These are phyloP conservation scores for Harpalus rubripes DNA, from an alignment of 2,888 invertebrate species.

Conservation along the genomic window DNA sequence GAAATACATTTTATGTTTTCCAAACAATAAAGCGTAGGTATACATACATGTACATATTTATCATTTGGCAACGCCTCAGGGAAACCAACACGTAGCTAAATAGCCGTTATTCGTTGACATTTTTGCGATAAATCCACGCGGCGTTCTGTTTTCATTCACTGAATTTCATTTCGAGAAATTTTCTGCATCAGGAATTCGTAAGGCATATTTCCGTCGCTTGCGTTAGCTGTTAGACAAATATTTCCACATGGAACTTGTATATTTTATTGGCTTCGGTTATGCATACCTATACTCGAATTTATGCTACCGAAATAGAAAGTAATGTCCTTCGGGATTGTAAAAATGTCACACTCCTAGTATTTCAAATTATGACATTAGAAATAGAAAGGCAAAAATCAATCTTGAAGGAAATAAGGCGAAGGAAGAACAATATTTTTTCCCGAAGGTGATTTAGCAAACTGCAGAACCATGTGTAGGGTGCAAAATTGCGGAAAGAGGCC, in stretches of 20 bases:
- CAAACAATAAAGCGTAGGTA: neutral
- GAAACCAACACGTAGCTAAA: constrained; percentile 27
- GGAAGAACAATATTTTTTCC: constrained; percentile 13
- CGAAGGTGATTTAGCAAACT: neutral
- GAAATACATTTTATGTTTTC: neutral
- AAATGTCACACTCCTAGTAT: constrained; percentile 39
- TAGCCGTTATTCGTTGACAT: constrained; percentile 28
- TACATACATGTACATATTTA: neutral
- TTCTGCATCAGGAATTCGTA: constrained; percentile 67
- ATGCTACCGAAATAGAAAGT: constrained; percentile 53
- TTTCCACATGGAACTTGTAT: constrained; percentile 55
- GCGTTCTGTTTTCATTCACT: constrained; percentile 54
- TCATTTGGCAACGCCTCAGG: constrained; percentile 9
- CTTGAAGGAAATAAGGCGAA: neutral
- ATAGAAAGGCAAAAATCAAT: neutral
- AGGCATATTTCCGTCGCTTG: constrained; percentile 55
- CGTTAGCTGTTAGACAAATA: constrained; percentile 49
- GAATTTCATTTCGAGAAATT: constrained; percentile 66
- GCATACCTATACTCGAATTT: constrained; percentile 50
- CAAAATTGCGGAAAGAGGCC: neutral
- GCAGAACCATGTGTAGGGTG: neutral
- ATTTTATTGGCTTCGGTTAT: constrained; percentile 57
- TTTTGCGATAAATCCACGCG: constrained; percentile 15
- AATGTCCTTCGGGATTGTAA: constrained; percentile 35
- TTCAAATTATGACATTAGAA: constrained; percentile 25